Percentiles rank a stretch among this genome's conserved stretches.
Conservation (phyloP, 92 coral and sea anemone genomes). For the Ricordea florida region DNA sequence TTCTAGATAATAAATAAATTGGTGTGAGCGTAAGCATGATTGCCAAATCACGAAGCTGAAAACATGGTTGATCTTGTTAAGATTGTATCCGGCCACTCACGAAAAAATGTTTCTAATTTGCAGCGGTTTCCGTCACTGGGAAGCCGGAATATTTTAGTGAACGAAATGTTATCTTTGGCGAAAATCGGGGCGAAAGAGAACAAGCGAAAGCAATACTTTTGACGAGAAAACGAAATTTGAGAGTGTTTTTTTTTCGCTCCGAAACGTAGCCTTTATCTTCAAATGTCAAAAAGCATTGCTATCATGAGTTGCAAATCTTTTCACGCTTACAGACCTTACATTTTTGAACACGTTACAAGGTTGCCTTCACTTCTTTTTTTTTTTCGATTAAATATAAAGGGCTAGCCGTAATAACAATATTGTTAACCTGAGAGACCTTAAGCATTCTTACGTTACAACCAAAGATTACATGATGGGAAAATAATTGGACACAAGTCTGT, state of each 20-base stretch:
- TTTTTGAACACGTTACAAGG: no score
- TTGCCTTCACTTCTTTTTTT: no score
- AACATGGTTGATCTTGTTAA: not conserved
- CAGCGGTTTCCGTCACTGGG: not conserved
- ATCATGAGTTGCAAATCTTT: no score
- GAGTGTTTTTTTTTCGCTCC: not conserved
- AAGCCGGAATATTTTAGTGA: not conserved
- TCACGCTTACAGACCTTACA: no score
- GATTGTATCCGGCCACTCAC: not conserved
- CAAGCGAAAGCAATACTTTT: not conserved
- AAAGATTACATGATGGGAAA: constrained; percentile 32
- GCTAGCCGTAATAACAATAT: no score
- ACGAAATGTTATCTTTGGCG: not conserved
- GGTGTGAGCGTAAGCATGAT: no score
- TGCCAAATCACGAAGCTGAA: not conserved
- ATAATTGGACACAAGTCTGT: constrained; percentile 18
- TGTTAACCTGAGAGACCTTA: constrained; percentile 5
- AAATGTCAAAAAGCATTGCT: no score
- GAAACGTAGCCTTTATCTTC: no score
- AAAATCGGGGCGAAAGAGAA: not conserved
- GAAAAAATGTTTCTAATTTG: not conserved
- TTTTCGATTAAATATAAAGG: no score
- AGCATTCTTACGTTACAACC: constrained; percentile 15
- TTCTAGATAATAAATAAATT: no score
- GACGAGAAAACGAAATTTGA: not conserved